These are phyloP conservation scores for Callinectes sapidus DNA, from an alignment of 2,888 invertebrate genomes.

Conservation along the genomic window DNA sequence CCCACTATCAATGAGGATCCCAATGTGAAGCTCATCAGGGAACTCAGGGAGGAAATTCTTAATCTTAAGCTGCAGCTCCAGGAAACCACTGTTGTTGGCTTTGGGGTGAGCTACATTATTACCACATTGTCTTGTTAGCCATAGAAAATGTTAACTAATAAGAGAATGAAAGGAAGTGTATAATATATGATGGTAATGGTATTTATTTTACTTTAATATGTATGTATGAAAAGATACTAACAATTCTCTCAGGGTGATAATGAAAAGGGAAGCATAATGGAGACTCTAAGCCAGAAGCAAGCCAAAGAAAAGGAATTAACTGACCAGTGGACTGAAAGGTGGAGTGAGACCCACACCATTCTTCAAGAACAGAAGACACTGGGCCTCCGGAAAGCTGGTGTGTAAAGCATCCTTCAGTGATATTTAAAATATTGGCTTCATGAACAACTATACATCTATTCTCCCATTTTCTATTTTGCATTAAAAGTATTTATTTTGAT, in stretches of 20 bases:
- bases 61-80: constrained; percentile 86
- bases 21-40: constrained; percentile 90
- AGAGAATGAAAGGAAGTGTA: background rate
- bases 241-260: constrained; percentile 36
- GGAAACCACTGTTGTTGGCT: constrained; percentile 47
- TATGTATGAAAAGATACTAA: background rate
- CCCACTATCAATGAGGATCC: constrained; percentile 93
- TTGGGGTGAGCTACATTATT: constrained; percentile 25
- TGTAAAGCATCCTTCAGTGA: background rate
- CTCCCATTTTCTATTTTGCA: background rate
- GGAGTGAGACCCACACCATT: constrained; percentile 80
- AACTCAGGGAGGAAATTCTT: constrained; percentile 89
- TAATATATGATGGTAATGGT: background rate
- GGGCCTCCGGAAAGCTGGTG: constrained; percentile 86
- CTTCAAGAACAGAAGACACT: constrained; percentile 91
- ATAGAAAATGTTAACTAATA: background rate
- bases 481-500: background rate
- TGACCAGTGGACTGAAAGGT: constrained; percentile 94
- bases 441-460: background rate
- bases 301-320: constrained; percentile 89
- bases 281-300: constrained; percentile 83
- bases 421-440: background rate
- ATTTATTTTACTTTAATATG: background rate
- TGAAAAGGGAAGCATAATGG: constrained; percentile 61
- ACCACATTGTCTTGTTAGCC: background rate